A percentile compares a stretch with the other conserved stretches of the same genome.
Conservation (phyloP, 2,888 invertebrate species). For the Ametastegia equiseti region DNA sequence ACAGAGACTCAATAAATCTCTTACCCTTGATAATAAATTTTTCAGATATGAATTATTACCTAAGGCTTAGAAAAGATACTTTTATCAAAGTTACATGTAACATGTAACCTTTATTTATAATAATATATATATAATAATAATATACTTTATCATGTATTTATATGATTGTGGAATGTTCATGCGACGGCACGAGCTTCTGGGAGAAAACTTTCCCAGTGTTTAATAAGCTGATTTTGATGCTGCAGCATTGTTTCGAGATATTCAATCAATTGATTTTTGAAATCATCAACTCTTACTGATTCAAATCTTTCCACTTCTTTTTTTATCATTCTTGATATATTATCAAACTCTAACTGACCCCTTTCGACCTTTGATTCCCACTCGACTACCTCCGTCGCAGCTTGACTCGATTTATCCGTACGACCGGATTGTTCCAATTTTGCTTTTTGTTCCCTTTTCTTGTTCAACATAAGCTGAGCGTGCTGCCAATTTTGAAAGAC, state of each 20-base stretch:
- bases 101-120: conserved; percentile 29
- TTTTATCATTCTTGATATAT: conserved; percentile 95
- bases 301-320: conserved; percentile 97
- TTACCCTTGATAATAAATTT: conserved; percentile 26
- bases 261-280: conserved; percentile 92
- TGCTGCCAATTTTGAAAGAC: conserved; percentile 99
- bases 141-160: conserved; percentile 35
- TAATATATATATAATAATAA: no score
- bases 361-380: conserved; percentile 98
- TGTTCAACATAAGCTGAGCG: conserved; percentile 95
- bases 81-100: conserved; percentile 33
- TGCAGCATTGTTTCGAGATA: conserved; percentile 96
- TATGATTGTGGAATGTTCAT: conserved; percentile 76
- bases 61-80: conserved; percentile 46
- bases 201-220: conserved; percentile 97
- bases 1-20: conserved; percentile 2
- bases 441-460: conserved; percentile 95
- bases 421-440: conserved; percentile 94
- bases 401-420: conserved; percentile 92
- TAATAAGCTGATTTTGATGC: conserved; percentile 95
- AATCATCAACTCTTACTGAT: conserved; percentile 90
- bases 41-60: conserved; percentile 41
- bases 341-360: conserved; percentile 97
- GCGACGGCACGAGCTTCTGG: conserved; percentile 96
- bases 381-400: conserved; percentile 95